phyloP scores from a whole-genome alignment of 2,113 vertebrate genomes.

The Struthidea cinerea region DNA sequence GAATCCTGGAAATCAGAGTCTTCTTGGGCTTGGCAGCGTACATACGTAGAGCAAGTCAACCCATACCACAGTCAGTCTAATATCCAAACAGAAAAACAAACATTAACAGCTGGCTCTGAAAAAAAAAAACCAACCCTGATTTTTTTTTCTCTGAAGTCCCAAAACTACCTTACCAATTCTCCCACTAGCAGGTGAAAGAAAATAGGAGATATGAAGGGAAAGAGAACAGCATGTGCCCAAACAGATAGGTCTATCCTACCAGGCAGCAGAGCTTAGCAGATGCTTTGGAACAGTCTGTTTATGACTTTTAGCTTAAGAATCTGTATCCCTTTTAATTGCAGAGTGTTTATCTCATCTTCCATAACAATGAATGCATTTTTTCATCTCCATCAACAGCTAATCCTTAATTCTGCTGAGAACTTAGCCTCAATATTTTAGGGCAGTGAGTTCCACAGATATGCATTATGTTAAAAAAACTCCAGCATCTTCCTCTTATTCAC shows the following conservation, averaged over 20 bases:
- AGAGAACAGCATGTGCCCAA: background rate
- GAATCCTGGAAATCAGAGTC: background rate
- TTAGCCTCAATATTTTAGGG: background rate
- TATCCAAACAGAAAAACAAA: background rate
- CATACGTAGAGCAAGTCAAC: background rate
- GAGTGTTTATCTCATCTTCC: background rate
- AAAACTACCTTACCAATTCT: background rate
- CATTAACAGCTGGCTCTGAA: background rate
- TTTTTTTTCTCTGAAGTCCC: background rate
- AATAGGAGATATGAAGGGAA: background rate
- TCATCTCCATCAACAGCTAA: background rate
- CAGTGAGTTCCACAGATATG: background rate
- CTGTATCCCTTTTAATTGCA: background rate
- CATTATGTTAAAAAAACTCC: background rate
- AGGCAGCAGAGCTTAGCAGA: background rate
- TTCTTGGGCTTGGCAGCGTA: background rate
- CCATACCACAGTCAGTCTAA: background rate
- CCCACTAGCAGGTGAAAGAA: background rate
- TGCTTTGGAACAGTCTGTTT: background rate
- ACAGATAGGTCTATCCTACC: background rate
- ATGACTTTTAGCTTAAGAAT: background rate
- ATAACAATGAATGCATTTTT: background rate
- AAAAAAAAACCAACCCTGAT: background rate
- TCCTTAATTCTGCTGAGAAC: background rate
- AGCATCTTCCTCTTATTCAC: background rate